phyloP scores from a whole-genome alignment of 2,888 invertebrate genomes.

The Clostera curtula region DNA sequence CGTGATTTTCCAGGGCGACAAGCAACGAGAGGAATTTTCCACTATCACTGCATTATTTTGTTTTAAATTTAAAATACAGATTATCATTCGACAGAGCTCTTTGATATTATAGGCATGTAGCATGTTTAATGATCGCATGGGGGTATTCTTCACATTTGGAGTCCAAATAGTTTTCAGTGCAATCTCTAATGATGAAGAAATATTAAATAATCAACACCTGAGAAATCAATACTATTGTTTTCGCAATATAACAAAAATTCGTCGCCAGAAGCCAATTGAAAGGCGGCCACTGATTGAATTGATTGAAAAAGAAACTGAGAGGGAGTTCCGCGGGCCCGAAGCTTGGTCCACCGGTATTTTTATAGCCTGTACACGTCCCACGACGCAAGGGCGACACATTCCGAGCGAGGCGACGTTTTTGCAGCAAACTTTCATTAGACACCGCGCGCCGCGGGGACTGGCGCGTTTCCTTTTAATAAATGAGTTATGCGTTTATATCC shows the following conservation, averaged over 20 bases:
- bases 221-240: constrained; percentile 27
- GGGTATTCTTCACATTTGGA: too few relatives aligned
- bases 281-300: constrained; percentile 63
- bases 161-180: too few relatives aligned
- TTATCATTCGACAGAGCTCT: not conserved
- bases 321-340: constrained; percentile 37
- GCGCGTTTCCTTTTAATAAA: constrained; percentile 68
- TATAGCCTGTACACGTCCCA: constrained; percentile 68
- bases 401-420: constrained; percentile 66
- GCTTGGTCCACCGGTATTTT: constrained; percentile 61
- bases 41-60: too few relatives aligned
- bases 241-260: constrained; percentile 39
- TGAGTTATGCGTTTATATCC: constrained; percentile 68
- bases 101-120: too few relatives aligned
- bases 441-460: constrained; percentile 55
- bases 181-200: not conserved
- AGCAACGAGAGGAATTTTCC: not conserved
- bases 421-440: constrained; percentile 69
- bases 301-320: constrained; percentile 65
- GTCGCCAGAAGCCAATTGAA: constrained; percentile 53
- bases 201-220: not conserved
- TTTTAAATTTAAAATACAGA: not conserved
- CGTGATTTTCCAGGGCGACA: constrained; percentile 8
- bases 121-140: too few relatives aligned
- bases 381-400: constrained; percentile 71